phyloP scores from a whole-genome alignment of 2,113 vertebrate genomes.

The Rhea americana region DNA sequence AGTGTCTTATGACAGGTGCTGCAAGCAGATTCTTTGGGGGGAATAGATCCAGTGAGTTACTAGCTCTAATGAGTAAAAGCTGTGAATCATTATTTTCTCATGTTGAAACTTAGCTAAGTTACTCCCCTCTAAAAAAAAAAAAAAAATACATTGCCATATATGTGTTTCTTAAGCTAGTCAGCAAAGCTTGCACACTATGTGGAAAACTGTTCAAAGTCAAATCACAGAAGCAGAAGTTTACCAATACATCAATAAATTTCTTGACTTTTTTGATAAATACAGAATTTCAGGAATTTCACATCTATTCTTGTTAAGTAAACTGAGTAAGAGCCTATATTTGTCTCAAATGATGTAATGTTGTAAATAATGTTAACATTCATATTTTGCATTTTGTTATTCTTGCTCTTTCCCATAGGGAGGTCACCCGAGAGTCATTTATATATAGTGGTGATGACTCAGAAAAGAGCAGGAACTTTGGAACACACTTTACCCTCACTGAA shows the following conservation, averaged over 20 bases:
- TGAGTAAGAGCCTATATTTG: background rate
- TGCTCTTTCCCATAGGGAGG: fast-evolving
- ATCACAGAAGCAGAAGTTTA: background rate
- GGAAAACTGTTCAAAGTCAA: background rate
- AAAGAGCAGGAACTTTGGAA: background rate
- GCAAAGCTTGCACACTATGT: background rate
- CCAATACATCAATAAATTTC: fast-evolving
- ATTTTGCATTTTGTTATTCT: background rate
- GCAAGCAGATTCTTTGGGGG: background rate
- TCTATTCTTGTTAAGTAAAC: background rate
- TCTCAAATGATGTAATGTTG: background rate
- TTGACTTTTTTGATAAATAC: background rate
- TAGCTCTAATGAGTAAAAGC: background rate
- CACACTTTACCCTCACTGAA: fast-evolving
- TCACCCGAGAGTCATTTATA: background rate
- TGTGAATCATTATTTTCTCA: background rate
- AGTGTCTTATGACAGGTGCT: background rate
- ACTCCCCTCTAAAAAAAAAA: background rate
- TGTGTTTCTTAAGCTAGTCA: background rate
- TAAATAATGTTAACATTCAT: background rate
- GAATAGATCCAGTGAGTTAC: background rate
- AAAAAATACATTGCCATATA: background rate
- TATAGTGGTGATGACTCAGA: background rate
- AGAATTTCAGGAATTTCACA: background rate
- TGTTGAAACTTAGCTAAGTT: background rate